Evolutionary conservation across 2,113 vertebrate species (phyloP).

Genomic region (Beaufortia kweichowensis): DNA sequence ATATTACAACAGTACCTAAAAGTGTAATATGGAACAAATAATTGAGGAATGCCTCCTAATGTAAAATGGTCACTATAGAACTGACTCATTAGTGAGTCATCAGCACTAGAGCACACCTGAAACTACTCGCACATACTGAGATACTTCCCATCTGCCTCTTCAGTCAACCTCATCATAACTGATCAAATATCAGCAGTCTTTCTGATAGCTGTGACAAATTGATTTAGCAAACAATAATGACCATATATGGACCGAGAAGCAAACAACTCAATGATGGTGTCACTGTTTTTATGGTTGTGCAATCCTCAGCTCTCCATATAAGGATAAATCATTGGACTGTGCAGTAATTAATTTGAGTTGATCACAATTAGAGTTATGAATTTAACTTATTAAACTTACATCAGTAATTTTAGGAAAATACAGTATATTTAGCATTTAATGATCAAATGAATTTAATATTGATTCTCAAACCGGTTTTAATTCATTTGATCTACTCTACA

Average conservation of each 20-base stretch:
- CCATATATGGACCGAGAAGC: slow-evolving; percentile 67
- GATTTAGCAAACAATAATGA: slow-evolving; percentile 50
- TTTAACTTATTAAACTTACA: too few relatives aligned
- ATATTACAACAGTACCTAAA: too few relatives aligned
- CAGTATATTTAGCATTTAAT: too few relatives aligned
- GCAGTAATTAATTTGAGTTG: slow-evolving; percentile 59
- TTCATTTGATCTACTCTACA: background rate
- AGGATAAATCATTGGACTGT: slow-evolving; percentile 50
- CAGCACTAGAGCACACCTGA: background rate
- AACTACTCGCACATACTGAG: background rate
- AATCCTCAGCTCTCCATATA: slow-evolving; percentile 64
- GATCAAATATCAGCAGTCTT: slow-evolving; percentile 38
- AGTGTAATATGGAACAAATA: background rate
- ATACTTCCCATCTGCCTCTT: background rate
- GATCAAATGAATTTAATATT: too few relatives aligned
- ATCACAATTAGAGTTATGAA: slow-evolving; percentile 68
- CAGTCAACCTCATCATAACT: slow-evolving; percentile 1
- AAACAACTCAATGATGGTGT: slow-evolving; percentile 54
- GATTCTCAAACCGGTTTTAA: background rate
- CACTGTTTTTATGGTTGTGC: slow-evolving; percentile 58
- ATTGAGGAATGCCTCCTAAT: background rate
- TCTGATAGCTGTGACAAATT: slow-evolving; percentile 22
- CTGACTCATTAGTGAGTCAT: background rate
- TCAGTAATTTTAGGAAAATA: background rate
- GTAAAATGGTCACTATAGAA: background rate